Evolutionary conservation across 2,113 vertebrate genomes (phyloP).

Genomic region (Balaenoptera acutorostrata): DNA sequence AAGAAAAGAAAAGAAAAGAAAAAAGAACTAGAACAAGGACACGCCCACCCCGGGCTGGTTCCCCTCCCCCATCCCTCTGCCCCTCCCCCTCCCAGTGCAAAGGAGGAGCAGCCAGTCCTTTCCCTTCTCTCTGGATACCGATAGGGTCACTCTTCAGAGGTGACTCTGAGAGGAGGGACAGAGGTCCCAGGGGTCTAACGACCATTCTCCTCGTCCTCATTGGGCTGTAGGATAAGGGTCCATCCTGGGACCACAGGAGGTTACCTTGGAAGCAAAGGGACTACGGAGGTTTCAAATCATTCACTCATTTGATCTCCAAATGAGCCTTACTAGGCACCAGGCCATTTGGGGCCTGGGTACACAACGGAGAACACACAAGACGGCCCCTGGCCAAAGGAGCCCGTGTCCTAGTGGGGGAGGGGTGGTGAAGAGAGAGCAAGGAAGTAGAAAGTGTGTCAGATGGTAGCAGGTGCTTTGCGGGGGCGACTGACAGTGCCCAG

Average conservation of each 20-base stretch:
- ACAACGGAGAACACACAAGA: accelerated
- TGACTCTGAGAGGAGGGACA: not conserved
- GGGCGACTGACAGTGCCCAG: accelerated
- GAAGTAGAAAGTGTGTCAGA: not conserved
- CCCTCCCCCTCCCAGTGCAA: not conserved
- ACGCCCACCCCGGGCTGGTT: accelerated
- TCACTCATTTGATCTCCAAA: not conserved
- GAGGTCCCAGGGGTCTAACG: not conserved
- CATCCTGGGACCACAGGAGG: not conserved
- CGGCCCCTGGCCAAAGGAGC: not conserved
- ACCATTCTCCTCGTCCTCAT: not conserved
- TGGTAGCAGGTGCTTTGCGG: not conserved
- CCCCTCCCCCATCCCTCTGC: not conserved
- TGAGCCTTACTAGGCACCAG: not conserved
- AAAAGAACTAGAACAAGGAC: not conserved
- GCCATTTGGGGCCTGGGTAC: not conserved
- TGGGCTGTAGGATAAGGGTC: not conserved
- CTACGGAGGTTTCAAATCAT: not conserved
- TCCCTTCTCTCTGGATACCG: not conserved
- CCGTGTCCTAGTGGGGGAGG: accelerated
- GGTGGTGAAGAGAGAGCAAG: not conserved
- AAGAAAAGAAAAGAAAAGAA: no score
- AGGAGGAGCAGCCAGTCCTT: not conserved
- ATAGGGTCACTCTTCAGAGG: no score
- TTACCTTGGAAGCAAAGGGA: not conserved